phyloP scores from a whole-genome alignment of 2,797 vertebrate genomes.

The Fratercula arctica region DNA sequence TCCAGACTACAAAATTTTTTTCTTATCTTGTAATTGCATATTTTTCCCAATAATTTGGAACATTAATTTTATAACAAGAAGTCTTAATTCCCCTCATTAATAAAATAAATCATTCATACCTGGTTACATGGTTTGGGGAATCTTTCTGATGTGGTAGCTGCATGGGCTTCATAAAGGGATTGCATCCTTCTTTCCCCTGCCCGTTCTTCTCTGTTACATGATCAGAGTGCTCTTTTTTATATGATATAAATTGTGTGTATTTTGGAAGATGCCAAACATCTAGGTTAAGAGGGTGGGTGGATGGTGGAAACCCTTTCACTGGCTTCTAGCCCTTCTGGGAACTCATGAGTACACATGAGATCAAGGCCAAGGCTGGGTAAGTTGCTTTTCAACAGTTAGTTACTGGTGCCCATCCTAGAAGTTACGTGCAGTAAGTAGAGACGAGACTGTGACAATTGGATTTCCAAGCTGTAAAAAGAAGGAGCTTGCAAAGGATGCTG shows the following conservation, averaged over 20 bases:
- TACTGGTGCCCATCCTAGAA: background rate
- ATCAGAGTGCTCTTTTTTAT: background rate
- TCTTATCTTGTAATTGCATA: background rate
- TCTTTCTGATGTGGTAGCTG: background rate
- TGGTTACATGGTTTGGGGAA: background rate
- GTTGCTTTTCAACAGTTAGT: background rate
- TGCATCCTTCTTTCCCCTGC: background rate
- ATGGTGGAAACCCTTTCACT: background rate
- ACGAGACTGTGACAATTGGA: background rate
- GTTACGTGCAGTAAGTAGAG: background rate
- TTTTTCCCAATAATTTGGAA: background rate
- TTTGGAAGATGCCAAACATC: background rate
- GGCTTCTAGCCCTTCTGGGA: background rate
- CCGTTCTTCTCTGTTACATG: background rate
- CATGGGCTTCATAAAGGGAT: background rate
- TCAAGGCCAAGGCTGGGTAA: background rate
- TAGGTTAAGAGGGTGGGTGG: background rate
- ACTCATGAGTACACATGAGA: background rate
- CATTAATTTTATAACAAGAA: background rate
- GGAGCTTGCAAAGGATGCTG: background rate
- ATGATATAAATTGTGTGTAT: background rate
- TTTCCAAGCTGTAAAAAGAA: background rate
- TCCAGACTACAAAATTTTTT: background rate
- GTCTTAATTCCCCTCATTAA: background rate
- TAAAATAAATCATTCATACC: background rate